Percentiles rank a stretch among this genome's conserved stretches.
Evolutionary conservation across 2,888 invertebrate species (phyloP).

Genomic region (Lasius fuliginosus): DNA sequence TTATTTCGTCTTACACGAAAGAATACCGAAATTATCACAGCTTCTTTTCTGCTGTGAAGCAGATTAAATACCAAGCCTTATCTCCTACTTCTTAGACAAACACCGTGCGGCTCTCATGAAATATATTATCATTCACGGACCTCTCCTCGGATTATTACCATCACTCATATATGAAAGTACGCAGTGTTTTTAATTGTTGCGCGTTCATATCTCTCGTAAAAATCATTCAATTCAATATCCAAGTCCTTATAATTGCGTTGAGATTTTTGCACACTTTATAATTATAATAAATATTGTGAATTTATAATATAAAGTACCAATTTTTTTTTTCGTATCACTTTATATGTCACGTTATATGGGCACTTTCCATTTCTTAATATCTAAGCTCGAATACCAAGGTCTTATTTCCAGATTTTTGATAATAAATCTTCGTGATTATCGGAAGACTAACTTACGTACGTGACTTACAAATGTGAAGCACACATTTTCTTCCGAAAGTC

Average conservation of each 20-base stretch:
- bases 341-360: not conserved
- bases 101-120: slow-evolving; percentile 48
- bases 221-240: not conserved
- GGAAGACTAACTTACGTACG: slow-evolving; percentile 65
- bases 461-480: slow-evolving; percentile 23
- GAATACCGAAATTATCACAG: slow-evolving; percentile 71
- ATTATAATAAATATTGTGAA: slow-evolving; percentile 31
- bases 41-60: slow-evolving; percentile 67
- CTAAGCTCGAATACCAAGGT: slow-evolving; percentile 59
- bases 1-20: slow-evolving; percentile 55
- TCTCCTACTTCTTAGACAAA: slow-evolving; percentile 49
- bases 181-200: not conserved
- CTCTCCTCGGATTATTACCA: not conserved
- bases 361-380: slow-evolving; percentile 12
- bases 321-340: not conserved
- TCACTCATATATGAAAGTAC: slow-evolving; percentile 30
- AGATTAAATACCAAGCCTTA: slow-evolving; percentile 63
- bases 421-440: slow-evolving; percentile 53
- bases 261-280: slow-evolving; percentile 9
- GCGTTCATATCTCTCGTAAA: not conserved
- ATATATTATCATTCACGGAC: slow-evolving; percentile 32
- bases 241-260: not conserved
- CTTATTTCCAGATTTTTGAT: slow-evolving; percentile 47
- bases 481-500: slow-evolving; percentile 23
- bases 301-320: slow-evolving; percentile 10